A percentile compares a stretch with the other conserved stretches of the same genome.
These are phyloP conservation scores for Zosterops pallidus DNA, from an alignment of 2,113 vertebrate species.

Conservation along the genomic window DNA sequence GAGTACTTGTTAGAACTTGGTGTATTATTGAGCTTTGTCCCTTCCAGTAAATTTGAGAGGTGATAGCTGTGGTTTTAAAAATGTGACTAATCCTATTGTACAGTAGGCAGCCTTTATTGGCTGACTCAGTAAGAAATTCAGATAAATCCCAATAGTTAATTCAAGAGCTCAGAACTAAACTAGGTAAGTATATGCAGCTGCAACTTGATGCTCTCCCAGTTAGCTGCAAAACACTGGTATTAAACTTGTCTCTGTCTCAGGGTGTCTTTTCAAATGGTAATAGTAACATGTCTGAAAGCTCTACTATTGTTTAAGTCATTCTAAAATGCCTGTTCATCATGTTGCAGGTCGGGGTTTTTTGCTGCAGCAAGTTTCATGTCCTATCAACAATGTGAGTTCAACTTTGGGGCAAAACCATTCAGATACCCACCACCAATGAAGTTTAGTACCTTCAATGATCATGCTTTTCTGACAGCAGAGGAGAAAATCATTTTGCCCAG, in stretches of 20 bases:
- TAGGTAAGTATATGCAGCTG: neutral
- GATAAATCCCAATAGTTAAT: neutral
- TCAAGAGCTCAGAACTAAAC: neutral
- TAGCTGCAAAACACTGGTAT: neutral
- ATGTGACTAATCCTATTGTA: neutral
- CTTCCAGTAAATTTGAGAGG: neutral
- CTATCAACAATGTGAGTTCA: conserved; percentile 98
- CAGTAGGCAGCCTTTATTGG: neutral
- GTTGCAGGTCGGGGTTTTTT: conserved; percentile 93
- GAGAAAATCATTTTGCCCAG: conserved; percentile 98
- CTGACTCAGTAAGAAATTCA: neutral
- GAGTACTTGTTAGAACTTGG: neutral
- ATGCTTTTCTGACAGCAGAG: conserved; percentile 89
- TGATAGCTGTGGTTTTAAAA: neutral
- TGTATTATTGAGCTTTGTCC: neutral
- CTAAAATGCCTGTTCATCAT: neutral
- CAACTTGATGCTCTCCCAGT: neutral
- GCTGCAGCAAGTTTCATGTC: conserved; percentile 99
- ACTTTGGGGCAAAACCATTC: conserved; percentile 97
- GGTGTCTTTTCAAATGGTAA: neutral
- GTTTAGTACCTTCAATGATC: conserved; percentile 98
- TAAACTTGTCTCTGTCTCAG: neutral
- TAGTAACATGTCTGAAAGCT: neutral
- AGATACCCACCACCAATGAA: conserved; percentile 91
- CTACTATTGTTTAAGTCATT: neutral